phyloP scores from a whole-genome alignment of 2,888 invertebrate species.

The Parasteatoda lunata region DNA sequence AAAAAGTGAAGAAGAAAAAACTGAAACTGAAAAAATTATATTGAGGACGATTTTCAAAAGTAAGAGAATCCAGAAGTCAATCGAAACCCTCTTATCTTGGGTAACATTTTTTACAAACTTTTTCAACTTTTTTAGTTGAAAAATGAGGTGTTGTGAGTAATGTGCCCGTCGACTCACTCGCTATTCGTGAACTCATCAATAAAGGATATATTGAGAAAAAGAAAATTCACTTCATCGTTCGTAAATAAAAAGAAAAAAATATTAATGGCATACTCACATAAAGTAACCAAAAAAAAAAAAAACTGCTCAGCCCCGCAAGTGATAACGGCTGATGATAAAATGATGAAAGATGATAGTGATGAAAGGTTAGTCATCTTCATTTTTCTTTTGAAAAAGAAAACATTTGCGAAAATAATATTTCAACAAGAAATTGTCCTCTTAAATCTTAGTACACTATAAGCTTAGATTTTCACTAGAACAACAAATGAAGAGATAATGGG shows the following conservation, averaged over 20 bases:
- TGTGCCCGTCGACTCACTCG: conserved; percentile 27
- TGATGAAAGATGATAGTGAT: conserved; percentile 54
- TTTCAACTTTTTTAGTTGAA: conserved; percentile 10
- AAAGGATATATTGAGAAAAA: conserved; percentile 17
- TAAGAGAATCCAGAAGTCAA: conserved; percentile 38
- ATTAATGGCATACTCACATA: conserved; percentile 23
- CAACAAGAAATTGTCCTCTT: background rate
- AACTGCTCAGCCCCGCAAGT: background rate
- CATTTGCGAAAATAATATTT: background rate
- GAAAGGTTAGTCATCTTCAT: conserved; percentile 50
- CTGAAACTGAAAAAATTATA: background rate
- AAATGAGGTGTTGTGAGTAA: conserved; percentile 52
- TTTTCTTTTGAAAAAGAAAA: background rate
- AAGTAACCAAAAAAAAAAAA: conserved; percentile 16
- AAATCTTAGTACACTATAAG: background rate
- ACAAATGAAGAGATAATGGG: background rate
- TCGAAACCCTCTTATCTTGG: conserved; percentile 25
- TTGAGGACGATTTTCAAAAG: conserved; percentile 24
- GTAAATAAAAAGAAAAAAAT: conserved; percentile 7
- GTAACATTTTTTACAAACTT: background rate
- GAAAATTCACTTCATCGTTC: conserved; percentile 28
- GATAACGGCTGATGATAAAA: conserved; percentile 50
- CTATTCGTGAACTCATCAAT: conserved; percentile 34
- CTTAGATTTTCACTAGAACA: background rate
- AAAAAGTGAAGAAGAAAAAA: too few species aligned